phyloP scores from a whole-genome alignment of 2,113 vertebrate species.

The Pionites leucogaster region DNA sequence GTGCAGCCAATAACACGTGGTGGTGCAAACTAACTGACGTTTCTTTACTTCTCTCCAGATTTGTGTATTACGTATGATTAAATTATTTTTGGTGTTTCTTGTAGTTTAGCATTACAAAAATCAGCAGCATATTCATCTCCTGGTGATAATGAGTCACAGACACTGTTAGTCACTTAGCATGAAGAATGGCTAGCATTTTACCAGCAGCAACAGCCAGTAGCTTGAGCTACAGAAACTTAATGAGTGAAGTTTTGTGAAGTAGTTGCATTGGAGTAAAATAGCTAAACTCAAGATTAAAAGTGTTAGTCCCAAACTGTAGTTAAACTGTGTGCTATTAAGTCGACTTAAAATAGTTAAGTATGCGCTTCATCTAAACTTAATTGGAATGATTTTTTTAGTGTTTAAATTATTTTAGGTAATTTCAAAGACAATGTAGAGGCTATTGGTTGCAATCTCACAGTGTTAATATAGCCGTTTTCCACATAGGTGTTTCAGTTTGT shows the following conservation, averaged over 20 bases:
- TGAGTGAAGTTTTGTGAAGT: background rate
- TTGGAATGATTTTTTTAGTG: background rate
- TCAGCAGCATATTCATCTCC: slow-evolving; percentile 2
- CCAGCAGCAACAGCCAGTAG: background rate
- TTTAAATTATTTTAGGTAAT: background rate
- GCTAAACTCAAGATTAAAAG: background rate
- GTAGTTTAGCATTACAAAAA: background rate
- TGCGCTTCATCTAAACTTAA: background rate
- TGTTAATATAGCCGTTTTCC: background rate
- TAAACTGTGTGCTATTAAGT: background rate
- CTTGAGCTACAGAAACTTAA: background rate
- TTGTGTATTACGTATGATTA: background rate
- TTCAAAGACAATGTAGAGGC: background rate
- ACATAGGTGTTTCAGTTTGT: accelerated
- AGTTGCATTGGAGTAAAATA: background rate
- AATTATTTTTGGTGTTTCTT: slow-evolving; percentile 24
- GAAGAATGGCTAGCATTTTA: background rate
- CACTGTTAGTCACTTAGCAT: background rate
- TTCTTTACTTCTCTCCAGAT: slow-evolving; percentile 2
- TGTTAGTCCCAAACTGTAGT: background rate
- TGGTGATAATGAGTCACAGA: slow-evolving; percentile 60
- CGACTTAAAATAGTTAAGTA: background rate
- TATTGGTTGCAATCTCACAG: background rate
- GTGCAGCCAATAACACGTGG: background rate
- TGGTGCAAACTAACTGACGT: background rate